A percentile compares a stretch with the other conserved stretches of the same genome.
Evolutionary conservation across 2,888 invertebrate genomes (phyloP).

Genomic region (Melolontha melolontha): DNA sequence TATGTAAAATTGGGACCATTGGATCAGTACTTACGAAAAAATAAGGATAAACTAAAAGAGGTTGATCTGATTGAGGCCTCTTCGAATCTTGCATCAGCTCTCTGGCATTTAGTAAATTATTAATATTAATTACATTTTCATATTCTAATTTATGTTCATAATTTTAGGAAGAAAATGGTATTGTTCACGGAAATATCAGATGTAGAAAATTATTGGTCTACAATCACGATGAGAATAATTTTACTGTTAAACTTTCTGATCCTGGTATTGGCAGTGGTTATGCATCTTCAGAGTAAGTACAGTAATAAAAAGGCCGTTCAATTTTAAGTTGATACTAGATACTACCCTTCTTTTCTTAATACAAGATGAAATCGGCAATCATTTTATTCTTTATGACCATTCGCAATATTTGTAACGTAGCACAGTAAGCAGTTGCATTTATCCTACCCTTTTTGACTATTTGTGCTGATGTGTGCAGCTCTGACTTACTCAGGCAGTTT

Average conservation of each 20-base stretch:
- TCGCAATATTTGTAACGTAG: no score
- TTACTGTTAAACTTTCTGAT: constrained; percentile 85
- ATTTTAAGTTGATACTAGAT: no score
- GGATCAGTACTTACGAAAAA: constrained; percentile 75
- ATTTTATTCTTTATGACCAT: no score
- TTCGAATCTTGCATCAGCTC: constrained; percentile 83
- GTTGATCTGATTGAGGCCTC: constrained; percentile 86
- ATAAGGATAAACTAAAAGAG: constrained; percentile 67
- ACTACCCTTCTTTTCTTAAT: no score
- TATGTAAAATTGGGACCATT: constrained; percentile 83
- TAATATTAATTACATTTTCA: constrained; percentile 3
- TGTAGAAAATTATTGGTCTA: constrained; percentile 86
- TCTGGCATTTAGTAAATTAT: constrained; percentile 83
- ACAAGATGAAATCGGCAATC: no score
- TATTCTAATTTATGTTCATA: not conserved
- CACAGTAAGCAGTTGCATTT: no score
- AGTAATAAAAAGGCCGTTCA: not conserved
- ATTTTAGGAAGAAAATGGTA: constrained; percentile 77
- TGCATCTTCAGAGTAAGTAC: constrained; percentile 74
- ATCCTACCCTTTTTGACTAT: no score
- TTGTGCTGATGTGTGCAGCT: no score
- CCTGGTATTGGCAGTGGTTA: constrained; percentile 79
- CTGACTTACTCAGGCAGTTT: no score
- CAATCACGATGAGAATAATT: constrained; percentile 74
- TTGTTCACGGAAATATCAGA: constrained; percentile 87